Conservation (phyloP, 37 sponge, comb jelly and placozoan genomes). For the Dysidea cf. avara region DNA sequence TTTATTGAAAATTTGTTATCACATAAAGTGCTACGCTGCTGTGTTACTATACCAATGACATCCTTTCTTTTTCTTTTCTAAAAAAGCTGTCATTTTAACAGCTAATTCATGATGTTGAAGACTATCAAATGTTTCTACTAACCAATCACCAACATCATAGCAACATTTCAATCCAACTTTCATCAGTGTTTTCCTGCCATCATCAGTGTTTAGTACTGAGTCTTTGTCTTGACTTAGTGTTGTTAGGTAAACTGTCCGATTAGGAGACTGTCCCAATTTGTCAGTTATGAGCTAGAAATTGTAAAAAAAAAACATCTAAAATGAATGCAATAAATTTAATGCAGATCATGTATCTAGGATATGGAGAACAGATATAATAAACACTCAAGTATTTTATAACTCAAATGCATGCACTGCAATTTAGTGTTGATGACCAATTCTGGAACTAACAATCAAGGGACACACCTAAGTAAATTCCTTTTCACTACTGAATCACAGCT, state of each 20-base stretch:
- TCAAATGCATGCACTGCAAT: too few species aligned
- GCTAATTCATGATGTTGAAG: conserved; percentile 37
- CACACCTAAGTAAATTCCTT: too few species aligned
- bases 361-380: too few species aligned
- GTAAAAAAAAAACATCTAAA: too few species aligned
- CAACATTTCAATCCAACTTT: conserved; percentile 32
- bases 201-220: not conserved
- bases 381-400: too few species aligned
- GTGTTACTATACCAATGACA: not conserved
- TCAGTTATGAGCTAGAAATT: not conserved
- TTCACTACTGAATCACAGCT: too few species aligned
- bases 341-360: too few species aligned
- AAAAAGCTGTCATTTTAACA: conserved; percentile 23
- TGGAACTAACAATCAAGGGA: too few species aligned
- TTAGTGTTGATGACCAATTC: too few species aligned
- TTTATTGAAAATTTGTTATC: too few species aligned
- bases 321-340: too few species aligned
- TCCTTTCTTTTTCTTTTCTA: not conserved
- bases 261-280: not conserved
- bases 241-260: not conserved
- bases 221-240: not conserved
- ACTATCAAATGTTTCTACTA: conserved; percentile 23
- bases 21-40: too few species aligned
- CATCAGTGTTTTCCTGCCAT: conserved; percentile 6
- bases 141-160: conserved; percentile 50